Percentiles rank a stretch among this genome's conserved stretches.
These are phyloP conservation scores for Pipistrellus kuhlii DNA, from an alignment of 2,797 vertebrate species.

Conservation along the genomic window DNA sequence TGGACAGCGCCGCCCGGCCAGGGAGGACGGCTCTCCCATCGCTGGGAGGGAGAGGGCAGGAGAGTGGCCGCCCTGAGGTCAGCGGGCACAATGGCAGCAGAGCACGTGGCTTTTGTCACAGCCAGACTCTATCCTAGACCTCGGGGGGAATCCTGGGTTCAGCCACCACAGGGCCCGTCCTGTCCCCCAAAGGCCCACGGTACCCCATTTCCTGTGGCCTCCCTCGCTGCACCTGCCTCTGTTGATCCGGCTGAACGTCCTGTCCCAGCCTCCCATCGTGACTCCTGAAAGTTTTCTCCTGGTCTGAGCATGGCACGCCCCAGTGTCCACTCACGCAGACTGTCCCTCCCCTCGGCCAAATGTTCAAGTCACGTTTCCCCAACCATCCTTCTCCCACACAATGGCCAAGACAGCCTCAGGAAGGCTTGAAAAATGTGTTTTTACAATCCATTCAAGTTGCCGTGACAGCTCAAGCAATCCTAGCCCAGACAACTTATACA, in stretches of 20 bases:
- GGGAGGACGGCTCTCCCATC: constrained; percentile 84
- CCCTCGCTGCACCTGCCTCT: neutral
- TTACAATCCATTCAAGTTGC: neutral
- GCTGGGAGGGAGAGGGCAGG: constrained; percentile 68
- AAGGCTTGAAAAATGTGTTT: neutral
- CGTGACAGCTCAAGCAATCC: neutral
- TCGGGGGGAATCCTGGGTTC: neutral
- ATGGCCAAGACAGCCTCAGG: neutral
- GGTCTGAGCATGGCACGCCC: neutral
- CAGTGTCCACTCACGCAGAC: neutral
- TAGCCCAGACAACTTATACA: neutral
- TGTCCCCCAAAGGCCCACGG: neutral
- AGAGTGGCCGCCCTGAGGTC: neutral
- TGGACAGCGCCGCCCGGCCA: constrained; percentile 80
- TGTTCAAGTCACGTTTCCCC: neutral
- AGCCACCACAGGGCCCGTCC: neutral
- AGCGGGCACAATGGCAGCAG: neutral
- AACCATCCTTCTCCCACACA: neutral
- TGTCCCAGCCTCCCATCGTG: neutral
- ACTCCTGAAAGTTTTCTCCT: neutral
- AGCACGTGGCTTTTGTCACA: neutral
- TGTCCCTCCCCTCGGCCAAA: neutral
- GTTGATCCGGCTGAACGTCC: neutral
- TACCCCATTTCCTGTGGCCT: neutral
- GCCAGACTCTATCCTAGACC: neutral